These are phyloP conservation scores for Limenitis camilla DNA, from an alignment of 2,888 invertebrate species.

Conservation along the genomic window DNA sequence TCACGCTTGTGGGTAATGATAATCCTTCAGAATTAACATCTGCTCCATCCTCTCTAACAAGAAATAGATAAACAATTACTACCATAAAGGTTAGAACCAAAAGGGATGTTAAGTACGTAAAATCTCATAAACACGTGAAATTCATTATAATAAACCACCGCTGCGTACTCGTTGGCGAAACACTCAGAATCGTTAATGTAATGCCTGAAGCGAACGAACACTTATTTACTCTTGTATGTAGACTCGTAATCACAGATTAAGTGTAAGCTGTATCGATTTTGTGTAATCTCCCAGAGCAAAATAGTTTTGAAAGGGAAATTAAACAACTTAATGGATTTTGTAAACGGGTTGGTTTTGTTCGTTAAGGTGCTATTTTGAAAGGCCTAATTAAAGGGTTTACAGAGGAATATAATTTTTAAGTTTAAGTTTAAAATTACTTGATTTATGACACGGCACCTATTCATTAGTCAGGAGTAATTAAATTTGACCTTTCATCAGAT, in stretches of 20 bases:
- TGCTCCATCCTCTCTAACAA: too few species aligned
- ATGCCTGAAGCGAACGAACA: constrained; percentile 10
- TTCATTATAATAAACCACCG: constrained; percentile 23
- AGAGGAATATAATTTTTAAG: too few species aligned
- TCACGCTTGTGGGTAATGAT: too few species aligned
- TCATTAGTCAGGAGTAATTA: too few species aligned
- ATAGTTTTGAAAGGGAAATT: constrained; percentile 3
- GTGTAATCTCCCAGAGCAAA: constrained; percentile 8
- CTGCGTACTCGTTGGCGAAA: constrained; percentile 5
- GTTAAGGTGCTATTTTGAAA: too few species aligned
- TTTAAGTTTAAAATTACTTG: too few species aligned
- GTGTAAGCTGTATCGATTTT: constrained; percentile 8
- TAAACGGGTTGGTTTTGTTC: neutral
- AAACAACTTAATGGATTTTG: constrained; percentile 1
- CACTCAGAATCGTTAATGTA: constrained; percentile 19
- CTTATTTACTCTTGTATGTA: constrained; percentile 11
- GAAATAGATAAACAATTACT: too few species aligned
- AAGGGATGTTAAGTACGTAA: constrained; percentile 11
- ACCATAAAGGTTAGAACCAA: neutral
- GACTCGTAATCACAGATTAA: constrained; percentile 12
- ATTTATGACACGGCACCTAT: too few species aligned
- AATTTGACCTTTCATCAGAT: too few species aligned
- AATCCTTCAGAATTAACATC: too few species aligned
- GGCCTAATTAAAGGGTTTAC: too few species aligned
- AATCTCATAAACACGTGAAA: constrained; percentile 24